phyloP scores from a whole-genome alignment of 1,140 invertebrate genomes.

The Conus betulinus region DNA sequence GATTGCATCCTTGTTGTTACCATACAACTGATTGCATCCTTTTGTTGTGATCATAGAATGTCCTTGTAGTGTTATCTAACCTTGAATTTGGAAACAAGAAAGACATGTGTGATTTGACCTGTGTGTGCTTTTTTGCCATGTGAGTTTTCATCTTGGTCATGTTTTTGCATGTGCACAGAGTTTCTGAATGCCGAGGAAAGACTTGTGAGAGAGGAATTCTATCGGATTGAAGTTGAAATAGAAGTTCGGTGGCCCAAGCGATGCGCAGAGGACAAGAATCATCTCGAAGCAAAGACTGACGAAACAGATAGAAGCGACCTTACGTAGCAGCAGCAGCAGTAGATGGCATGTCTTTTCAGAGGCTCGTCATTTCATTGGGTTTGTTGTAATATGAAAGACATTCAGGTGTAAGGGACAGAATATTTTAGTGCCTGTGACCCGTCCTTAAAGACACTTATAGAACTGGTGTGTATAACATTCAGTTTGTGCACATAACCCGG shows the following conservation, averaged over 20 bases:
- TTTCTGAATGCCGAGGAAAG: conserved; percentile 59
- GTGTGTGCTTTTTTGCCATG: conserved; percentile 21
- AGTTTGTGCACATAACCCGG: background rate
- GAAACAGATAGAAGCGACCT: background rate
- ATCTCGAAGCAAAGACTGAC: background rate
- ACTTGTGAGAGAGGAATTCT: conserved; percentile 68
- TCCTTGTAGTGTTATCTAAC: background rate
- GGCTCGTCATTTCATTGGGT: background rate
- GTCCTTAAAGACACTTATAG: background rate
- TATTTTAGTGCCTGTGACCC: too few species aligned
- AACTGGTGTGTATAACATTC: background rate
- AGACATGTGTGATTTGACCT: background rate
- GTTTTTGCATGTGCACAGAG: conserved; percentile 58
- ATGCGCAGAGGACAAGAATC: background rate
- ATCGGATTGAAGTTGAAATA: conserved; percentile 69
- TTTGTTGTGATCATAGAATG: background rate
- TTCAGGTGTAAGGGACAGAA: background rate
- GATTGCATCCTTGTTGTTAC: background rate
- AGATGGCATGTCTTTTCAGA: background rate
- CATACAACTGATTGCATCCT: background rate
- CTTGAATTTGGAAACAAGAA: background rate
- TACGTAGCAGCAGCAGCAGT: background rate
- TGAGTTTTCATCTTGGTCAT: conserved; percentile 18
- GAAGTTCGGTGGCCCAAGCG: conserved; percentile 63
- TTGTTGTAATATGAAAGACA: background rate